These are phyloP conservation scores for Eupithecia pulchellata DNA, from an alignment of 2,888 invertebrate genomes.

Conservation along the genomic window DNA sequence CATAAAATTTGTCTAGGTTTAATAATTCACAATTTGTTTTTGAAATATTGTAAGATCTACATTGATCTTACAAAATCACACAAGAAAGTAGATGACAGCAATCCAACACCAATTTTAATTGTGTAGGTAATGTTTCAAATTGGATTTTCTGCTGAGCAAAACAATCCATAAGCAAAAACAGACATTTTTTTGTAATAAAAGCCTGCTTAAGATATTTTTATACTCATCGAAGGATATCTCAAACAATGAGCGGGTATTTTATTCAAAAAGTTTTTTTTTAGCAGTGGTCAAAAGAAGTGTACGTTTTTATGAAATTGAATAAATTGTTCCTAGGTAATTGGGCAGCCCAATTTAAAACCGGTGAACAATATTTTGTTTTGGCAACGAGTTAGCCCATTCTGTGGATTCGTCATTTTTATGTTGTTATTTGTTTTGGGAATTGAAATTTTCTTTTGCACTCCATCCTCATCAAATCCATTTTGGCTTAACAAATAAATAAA, in stretches of 20 bases:
- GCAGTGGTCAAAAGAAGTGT: slow-evolving; percentile 52
- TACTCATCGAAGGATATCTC: slow-evolving; percentile 44
- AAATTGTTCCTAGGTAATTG: slow-evolving; percentile 52
- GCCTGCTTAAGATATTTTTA: slow-evolving; percentile 46
- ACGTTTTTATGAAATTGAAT: slow-evolving; percentile 51
- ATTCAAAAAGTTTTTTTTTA: slow-evolving; percentile 48
- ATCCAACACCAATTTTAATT: not conserved
- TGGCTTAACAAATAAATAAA: not conserved
- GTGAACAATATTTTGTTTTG: slow-evolving; percentile 41
- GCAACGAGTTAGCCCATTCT: slow-evolving; percentile 30
- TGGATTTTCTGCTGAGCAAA: slow-evolving; percentile 36
- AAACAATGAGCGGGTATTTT: slow-evolving; percentile 50
- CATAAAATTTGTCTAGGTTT: too few relatives aligned
- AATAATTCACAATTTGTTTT: too few relatives aligned
- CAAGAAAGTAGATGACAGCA: not conserved
- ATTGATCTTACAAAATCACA: not conserved
- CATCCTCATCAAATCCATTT: too few relatives aligned
- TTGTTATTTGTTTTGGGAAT: slow-evolving; percentile 2
- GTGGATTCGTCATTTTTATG: not conserved
- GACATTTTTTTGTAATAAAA: slow-evolving; percentile 35
- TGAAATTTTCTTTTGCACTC: not conserved
- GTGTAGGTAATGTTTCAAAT: slow-evolving; percentile 23
- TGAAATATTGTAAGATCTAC: too few relatives aligned
- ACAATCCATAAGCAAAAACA: slow-evolving; percentile 30
- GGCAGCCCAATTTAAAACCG: slow-evolving; percentile 47